Conservation (phyloP, 2,113 vertebrate species). For the Papio anubis region DNA sequence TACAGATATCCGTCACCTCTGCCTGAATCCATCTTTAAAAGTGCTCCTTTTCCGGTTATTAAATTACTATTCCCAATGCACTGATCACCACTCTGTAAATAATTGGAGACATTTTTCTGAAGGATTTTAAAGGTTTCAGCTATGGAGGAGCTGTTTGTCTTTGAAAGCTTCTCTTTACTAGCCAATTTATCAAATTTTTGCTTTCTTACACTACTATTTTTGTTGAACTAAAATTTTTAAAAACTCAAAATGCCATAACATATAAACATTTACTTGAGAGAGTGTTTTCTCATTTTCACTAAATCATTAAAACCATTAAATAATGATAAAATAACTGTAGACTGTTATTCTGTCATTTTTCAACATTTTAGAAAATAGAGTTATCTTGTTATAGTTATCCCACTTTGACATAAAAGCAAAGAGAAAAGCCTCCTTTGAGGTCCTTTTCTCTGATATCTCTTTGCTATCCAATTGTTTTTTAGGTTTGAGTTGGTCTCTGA, state of each 20-base stretch:
- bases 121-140: conserved; percentile 48
- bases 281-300: background rate
- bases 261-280: conserved; percentile 4
- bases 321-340: background rate
- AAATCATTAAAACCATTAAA: conserved; percentile 1
- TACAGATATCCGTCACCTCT: conserved; percentile 49
- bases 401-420: background rate
- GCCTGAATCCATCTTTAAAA: conserved; percentile 68
- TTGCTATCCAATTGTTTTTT: background rate
- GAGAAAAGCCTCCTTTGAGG: background rate
- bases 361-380: background rate
- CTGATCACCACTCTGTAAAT: background rate
- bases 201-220: background rate
- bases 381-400: background rate
- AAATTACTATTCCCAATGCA: background rate
- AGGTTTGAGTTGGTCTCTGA: background rate
- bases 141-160: conserved; percentile 19
- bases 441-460: background rate
- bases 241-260: background rate
- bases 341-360: background rate
- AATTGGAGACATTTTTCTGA: conserved; percentile 16
- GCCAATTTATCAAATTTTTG: background rate
- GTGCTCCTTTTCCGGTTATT: conserved; percentile 26
- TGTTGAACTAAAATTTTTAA: background rate
- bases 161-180: conserved; percentile 14